A percentile compares a stretch with the other conserved stretches of the same genome.
Conservation (phyloP, 2,797 vertebrate species). For the Intellagama lesueurii region DNA sequence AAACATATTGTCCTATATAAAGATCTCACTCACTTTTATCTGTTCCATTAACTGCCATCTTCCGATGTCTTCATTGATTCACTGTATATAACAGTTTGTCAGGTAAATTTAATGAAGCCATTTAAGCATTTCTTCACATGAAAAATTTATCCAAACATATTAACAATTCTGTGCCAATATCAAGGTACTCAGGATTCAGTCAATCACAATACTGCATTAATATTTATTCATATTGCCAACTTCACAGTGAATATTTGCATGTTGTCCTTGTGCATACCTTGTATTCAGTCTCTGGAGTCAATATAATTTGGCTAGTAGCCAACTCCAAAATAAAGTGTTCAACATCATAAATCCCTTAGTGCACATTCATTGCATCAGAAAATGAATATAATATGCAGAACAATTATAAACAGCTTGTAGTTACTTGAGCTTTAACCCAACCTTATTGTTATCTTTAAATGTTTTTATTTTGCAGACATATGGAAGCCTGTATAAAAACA, state of each 20-base stretch:
- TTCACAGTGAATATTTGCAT: slow-evolving; percentile 60
- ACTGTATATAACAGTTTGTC: slow-evolving; percentile 54
- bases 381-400: slow-evolving; percentile 49
- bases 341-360: slow-evolving; percentile 57
- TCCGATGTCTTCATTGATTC: slow-evolving; percentile 63
- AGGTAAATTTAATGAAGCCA: slow-evolving; percentile 60
- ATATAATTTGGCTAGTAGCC: slow-evolving; percentile 61
- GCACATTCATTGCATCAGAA: slow-evolving; percentile 60
- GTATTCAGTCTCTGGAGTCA: slow-evolving; percentile 44
- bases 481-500: slow-evolving; percentile 16
- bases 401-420: slow-evolving; percentile 43
- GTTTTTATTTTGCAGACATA: slow-evolving; percentile 44
- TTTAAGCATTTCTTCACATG: slow-evolving; percentile 62
- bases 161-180: slow-evolving; percentile 57
- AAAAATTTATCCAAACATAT: slow-evolving; percentile 64
- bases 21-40: slow-evolving; percentile 43
- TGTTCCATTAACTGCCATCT: slow-evolving; percentile 47
- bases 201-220: slow-evolving; percentile 51
- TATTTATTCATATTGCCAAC: slow-evolving; percentile 59
- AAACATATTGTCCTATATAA: slow-evolving; percentile 61
- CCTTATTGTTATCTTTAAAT: slow-evolving; percentile 46
- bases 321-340: slow-evolving; percentile 53
- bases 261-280: slow-evolving; percentile 59
- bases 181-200: slow-evolving; percentile 57
- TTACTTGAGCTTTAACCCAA: slow-evolving; percentile 60